phyloP scores from a whole-genome alignment of 2,113 vertebrate genomes.

The Heptranchias perlo region DNA sequence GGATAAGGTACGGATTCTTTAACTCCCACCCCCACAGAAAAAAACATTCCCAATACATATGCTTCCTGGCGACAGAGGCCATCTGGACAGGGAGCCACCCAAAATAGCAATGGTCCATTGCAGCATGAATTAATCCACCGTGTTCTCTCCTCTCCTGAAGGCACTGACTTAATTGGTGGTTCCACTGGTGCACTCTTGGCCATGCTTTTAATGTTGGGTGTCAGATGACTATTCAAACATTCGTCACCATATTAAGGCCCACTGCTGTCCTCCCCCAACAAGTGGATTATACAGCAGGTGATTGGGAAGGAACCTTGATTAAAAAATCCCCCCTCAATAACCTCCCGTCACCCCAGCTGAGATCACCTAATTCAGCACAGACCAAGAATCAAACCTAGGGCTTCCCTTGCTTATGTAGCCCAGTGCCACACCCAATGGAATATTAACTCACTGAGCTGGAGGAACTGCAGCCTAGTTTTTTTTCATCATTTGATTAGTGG shows the following conservation, averaged over 20 bases:
- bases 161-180: background rate
- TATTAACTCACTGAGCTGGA: background rate
- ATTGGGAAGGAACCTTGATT: background rate
- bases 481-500: background rate
- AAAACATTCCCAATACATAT: background rate
- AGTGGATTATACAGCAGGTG: no score
- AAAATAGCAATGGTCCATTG: background rate
- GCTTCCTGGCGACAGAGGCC: background rate
- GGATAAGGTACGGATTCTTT: background rate
- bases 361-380: background rate
- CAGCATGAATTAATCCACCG: background rate
- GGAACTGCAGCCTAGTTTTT: background rate
- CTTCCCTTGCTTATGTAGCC: background rate
- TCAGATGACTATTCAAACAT: background rate
- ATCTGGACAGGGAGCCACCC: background rate
- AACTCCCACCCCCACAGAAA: background rate
- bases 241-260: background rate
- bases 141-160: background rate
- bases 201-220: background rate
- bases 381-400: background rate
- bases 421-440: background rate
- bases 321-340: background rate
- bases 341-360: background rate
- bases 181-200: background rate
- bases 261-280: background rate